Evolutionary conservation across 2,888 invertebrate genomes (phyloP).

Genomic region (Drosophila nr. medialis): DNA sequence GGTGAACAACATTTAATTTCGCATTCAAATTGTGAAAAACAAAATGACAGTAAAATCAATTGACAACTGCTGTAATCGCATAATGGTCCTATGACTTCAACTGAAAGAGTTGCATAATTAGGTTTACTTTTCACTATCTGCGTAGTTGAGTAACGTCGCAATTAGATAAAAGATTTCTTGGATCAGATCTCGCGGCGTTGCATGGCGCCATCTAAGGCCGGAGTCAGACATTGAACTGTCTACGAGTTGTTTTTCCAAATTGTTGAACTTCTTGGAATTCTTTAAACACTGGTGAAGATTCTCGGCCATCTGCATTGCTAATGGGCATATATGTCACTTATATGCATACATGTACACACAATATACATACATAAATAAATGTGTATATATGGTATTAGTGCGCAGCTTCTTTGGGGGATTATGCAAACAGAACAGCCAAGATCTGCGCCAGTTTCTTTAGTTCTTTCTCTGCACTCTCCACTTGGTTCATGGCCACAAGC

Average conservation of each 20-base stretch:
- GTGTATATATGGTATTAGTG: conserved; percentile 7
- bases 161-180: conserved; percentile 37
- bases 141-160: conserved; percentile 47
- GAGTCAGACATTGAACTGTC: conserved; percentile 66
- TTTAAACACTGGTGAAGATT: conserved; percentile 27
- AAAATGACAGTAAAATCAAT: neutral
- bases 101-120: conserved; percentile 19
- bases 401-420: conserved; percentile 55
- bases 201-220: conserved; percentile 72
- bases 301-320: conserved; percentile 64
- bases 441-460: conserved; percentile 70
- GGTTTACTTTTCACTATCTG: conserved; percentile 23
- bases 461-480: conserved; percentile 34
- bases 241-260: conserved; percentile 53
- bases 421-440: conserved; percentile 60
- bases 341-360: neutral
- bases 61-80: neutral
- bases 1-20: neutral
- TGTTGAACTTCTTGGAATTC: conserved; percentile 58
- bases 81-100: neutral
- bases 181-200: conserved; percentile 17
- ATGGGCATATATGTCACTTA: conserved; percentile 26
- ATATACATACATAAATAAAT: neutral
- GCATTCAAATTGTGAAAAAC: neutral
- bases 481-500: conserved; percentile 63